Evolutionary conservation across 2,797 vertebrate species (phyloP).

Genomic region (Cossypha dichroa): DNA sequence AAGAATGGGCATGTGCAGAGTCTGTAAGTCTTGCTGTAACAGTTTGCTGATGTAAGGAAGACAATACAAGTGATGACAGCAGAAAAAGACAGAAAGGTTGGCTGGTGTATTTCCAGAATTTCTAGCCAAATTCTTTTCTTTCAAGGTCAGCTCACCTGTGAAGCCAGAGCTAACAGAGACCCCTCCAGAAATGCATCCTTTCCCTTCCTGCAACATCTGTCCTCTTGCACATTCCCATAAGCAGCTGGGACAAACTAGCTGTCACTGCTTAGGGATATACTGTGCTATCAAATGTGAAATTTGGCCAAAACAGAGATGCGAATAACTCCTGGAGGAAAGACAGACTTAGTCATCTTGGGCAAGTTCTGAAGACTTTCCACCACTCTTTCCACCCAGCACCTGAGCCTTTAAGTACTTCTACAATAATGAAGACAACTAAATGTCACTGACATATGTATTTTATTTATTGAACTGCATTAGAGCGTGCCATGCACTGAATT

Average conservation of each 20-base stretch:
- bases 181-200: background rate
- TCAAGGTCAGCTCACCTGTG: background rate
- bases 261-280: background rate
- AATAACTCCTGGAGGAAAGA: background rate
- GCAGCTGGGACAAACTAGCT: background rate
- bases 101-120: background rate
- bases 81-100: background rate
- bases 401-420: background rate
- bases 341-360: background rate
- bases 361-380: background rate
- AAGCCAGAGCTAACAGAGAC: background rate
- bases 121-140: background rate
- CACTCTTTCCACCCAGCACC: background rate
- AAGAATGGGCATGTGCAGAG: background rate
- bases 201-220: background rate
- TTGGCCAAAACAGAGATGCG: background rate
- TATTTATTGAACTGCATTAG: slow-evolving; percentile 32
- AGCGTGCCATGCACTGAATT: background rate
- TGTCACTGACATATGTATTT: background rate
- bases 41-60: background rate
- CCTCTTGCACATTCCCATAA: background rate
- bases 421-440: background rate
- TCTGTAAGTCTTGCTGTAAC: background rate
- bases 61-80: background rate
- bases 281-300: background rate